These are phyloP conservation scores for Tenthredo distinguenda DNA, from an alignment of 2,888 invertebrate species.

Conservation along the genomic window DNA sequence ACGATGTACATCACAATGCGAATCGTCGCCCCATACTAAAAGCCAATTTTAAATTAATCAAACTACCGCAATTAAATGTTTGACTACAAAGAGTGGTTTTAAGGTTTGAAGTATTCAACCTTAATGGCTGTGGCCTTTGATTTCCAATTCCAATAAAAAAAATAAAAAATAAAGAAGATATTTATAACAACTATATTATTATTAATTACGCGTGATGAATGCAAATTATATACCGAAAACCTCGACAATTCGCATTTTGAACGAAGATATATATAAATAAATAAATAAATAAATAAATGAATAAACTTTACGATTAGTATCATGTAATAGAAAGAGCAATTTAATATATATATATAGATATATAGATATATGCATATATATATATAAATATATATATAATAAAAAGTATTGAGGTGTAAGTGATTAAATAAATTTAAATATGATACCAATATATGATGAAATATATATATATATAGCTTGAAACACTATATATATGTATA, in stretches of 20 bases:
- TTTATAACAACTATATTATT: background rate
- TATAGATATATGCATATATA: background rate
- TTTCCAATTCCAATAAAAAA: background rate
- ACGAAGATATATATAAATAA: slow-evolving; percentile 18
- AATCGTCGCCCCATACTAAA: slow-evolving; percentile 8
- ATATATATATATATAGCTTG: background rate
- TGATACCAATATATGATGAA: background rate
- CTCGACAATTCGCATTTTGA: slow-evolving; percentile 49
- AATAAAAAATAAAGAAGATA: background rate
- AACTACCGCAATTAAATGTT: background rate
- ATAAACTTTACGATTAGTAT: slow-evolving; percentile 22
- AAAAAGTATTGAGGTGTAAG: slow-evolving; percentile 28
- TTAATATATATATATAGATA: slow-evolving; percentile 5
- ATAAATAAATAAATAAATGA: background rate
- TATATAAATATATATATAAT: background rate
- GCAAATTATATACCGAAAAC: slow-evolving; percentile 19
- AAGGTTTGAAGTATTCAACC: background rate
- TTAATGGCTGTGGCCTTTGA: background rate
- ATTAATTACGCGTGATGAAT: slow-evolving; percentile 27
- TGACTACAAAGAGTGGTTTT: background rate
- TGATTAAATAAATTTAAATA: slow-evolving; percentile 22
- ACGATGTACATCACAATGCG: slow-evolving; percentile 21
- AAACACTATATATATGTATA: background rate
- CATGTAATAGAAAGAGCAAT: slow-evolving; percentile 47
- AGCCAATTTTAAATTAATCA: background rate